Evolutionary conservation across 1,140 invertebrate genomes (phyloP).

Genomic region (Drosophila virilis): DNA sequence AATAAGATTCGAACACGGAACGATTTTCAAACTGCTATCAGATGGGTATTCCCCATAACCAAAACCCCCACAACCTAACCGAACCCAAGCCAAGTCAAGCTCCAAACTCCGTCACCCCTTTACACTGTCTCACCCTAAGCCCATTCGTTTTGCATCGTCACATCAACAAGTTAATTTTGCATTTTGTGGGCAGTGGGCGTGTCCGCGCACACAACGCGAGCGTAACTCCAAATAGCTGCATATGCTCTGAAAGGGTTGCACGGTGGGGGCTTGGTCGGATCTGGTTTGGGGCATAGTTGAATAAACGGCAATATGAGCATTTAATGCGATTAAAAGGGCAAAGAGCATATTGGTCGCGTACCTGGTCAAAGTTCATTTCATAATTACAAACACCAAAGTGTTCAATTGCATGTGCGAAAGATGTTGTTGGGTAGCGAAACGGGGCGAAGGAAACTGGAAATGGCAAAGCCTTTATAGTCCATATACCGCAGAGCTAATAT

Average conservation of each 20-base stretch:
- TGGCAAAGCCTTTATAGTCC: background rate
- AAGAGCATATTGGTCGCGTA: slow-evolving; percentile 40
- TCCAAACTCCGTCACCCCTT: background rate
- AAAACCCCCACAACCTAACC: background rate
- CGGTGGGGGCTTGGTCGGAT: background rate
- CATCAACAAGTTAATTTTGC: slow-evolving; percentile 81
- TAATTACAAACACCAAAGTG: slow-evolving; percentile 38
- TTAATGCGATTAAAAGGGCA: slow-evolving; percentile 77
- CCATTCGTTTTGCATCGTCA: slow-evolving; percentile 43
- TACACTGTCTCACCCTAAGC: background rate
- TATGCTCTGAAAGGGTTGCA: background rate
- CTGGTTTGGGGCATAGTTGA: background rate
- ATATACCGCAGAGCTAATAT: background rate
- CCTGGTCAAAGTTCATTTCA: slow-evolving; percentile 40
- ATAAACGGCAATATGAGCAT: slow-evolving; percentile 45
- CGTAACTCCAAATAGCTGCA: background rate
- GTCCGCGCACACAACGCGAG: background rate
- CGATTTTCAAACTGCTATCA: slow-evolving; percentile 68
- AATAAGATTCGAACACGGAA: slow-evolving; percentile 80
- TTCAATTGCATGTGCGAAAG: slow-evolving; percentile 1
- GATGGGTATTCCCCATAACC: slow-evolving; percentile 31
- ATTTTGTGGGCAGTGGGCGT: slow-evolving; percentile 42
- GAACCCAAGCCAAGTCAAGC: background rate
- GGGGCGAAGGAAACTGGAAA: background rate
- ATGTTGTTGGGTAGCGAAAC: background rate